phyloP scores from a whole-genome alignment of 2,113 vertebrate species.

The Lepus timidus region DNA sequence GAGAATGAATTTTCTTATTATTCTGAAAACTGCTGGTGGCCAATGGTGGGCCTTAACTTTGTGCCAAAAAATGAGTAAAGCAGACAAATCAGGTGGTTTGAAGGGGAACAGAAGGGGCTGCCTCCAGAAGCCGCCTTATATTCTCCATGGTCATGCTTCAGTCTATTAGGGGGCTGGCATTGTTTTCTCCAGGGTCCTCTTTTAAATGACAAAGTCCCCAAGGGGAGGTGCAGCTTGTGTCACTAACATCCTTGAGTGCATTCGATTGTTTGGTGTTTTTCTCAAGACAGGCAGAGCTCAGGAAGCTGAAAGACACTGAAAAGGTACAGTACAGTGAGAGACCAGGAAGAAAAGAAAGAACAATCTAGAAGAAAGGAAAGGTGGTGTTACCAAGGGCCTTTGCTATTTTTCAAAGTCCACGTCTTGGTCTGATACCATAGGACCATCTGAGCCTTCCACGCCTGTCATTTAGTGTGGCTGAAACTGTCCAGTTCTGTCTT shows the following conservation, averaged over 20 bases:
- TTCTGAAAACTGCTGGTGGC: slow-evolving; percentile 18
- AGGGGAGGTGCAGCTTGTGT: background rate
- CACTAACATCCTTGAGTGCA: background rate
- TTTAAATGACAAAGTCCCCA: background rate
- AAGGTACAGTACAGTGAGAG: background rate
- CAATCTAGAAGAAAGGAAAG: background rate
- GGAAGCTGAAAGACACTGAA: background rate
- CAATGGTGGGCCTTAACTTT: background rate
- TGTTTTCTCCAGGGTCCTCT: background rate
- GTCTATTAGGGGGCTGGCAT: background rate
- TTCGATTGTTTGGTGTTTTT: background rate
- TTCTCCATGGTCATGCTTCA: background rate
- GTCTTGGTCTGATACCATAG: background rate
- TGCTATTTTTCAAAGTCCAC: background rate
- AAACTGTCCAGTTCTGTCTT: background rate
- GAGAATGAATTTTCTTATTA: slow-evolving; percentile 23
- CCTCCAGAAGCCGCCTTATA: background rate
- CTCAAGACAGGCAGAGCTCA: background rate
- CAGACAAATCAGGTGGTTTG: background rate
- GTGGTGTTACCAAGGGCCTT: background rate
- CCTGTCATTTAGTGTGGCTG: background rate
- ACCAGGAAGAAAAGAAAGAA: background rate
- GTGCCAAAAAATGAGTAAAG: slow-evolving; percentile 38
- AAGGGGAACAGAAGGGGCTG: background rate
- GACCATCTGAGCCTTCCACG: background rate